Evolutionary conservation across 2,113 vertebrate species (phyloP), one percentile per base, ranked within the genome.

Genomic region (Larimichthys polyactis): DNA sequence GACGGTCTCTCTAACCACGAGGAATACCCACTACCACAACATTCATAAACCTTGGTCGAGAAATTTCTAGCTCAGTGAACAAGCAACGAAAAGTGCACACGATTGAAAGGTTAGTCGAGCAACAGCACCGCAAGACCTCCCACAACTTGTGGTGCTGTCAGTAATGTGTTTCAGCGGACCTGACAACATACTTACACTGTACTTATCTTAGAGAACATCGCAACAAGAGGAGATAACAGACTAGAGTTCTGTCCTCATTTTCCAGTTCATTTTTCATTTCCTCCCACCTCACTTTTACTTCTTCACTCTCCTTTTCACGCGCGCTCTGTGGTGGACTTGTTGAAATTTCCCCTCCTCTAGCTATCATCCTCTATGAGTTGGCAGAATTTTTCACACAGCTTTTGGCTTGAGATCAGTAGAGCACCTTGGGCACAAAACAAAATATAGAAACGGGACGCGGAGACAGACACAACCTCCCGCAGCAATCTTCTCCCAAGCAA

Each of bases 401-500:
- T 90, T 90, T 89, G 86, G 93, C 87, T 78, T 12, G 62, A 92
- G 90, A 93, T 93, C 89, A 89, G 85, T 87, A 86, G 80, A 86
- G 80, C 82, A 93, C 91, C 92, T 91, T 90, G 89, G 92, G 90
- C 86, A 85, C 77, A 66, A 87, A 88, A 89, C 78, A 77, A 91
- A 94, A 92, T 90, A 90, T 89, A 92, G 88, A 90, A 91, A 59
- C 32, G 58, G 83, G 83, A 83, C 70, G 40, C 16, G 49, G 76
- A 93, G 86, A 92, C 87, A 89, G 86, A 89, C 91, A 87, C 79
- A 90, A 84, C 85, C 85, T 91, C 92, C 88, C 24, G 72, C 93
- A 90, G 90, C 88, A 88, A 93, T 92, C 92, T 92, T 84, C 93
- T 94, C 90, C 86, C 69, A 75, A 91, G 88, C 88, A 92, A 91